Conservation (phyloP, 2,888 invertebrate species). For the Drosophila helvetica region DNA sequence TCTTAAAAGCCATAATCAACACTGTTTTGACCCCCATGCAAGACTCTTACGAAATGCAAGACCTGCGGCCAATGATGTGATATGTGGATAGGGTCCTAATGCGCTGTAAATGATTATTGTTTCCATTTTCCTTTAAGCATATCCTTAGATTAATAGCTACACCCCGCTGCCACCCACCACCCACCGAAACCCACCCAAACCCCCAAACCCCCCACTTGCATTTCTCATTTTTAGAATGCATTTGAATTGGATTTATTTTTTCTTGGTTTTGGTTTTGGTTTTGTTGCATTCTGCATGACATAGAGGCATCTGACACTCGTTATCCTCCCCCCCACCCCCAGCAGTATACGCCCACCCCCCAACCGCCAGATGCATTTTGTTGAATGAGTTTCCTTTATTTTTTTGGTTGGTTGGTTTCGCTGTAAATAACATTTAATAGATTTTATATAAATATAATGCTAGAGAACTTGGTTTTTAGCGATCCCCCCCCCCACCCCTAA, state of each 20-base stretch:
- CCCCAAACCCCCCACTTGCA: no score
- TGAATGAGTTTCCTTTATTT: background rate
- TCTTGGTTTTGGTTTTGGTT: constrained; percentile 7
- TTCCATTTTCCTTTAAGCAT: no score
- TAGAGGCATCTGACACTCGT: background rate
- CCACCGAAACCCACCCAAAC: no score
- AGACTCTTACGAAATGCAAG: background rate
- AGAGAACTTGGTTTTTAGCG: background rate
- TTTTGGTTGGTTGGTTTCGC: background rate
- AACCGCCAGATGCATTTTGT: background rate
- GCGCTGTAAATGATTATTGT: no score
- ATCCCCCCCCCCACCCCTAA: no score
- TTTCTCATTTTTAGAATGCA: constrained; percentile 23
- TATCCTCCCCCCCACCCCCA: background rate
- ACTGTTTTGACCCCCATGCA: background rate
- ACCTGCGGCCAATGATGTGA: background rate
- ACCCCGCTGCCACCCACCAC: background rate
- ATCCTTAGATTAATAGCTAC: background rate
- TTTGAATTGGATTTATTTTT: constrained; percentile 12
- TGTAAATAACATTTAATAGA: background rate
- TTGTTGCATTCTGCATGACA: constrained; percentile 30
- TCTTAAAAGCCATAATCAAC: background rate
- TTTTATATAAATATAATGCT: background rate
- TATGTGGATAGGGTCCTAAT: background rate
- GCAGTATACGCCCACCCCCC: no score